A percentile compares a stretch with the other conserved stretches of the same genome.
Conservation (phyloP, 2,797 vertebrate species). For the Benthosema pterotum region DNA sequence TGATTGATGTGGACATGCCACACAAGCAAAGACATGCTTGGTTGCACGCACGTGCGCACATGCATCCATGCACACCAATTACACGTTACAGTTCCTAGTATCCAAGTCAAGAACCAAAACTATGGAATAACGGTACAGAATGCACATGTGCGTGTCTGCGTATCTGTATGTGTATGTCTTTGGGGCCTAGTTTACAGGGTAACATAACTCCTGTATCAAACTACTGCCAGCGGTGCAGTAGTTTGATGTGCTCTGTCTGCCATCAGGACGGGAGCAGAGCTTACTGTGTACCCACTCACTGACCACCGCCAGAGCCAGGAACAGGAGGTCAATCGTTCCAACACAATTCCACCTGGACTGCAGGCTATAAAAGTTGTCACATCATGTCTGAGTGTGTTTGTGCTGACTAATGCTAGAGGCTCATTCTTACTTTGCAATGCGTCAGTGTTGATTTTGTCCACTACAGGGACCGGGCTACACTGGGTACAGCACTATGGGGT, state of each 20-base stretch:
- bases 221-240: not conserved
- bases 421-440: too few relatives aligned
- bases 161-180: conserved; percentile 9
- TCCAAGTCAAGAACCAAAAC: conserved; percentile 11
- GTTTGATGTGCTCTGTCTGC: too few relatives aligned
- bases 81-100: conserved; percentile 29
- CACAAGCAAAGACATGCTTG: conserved; percentile 24
- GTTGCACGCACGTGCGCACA: not conserved
- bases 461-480: too few relatives aligned
- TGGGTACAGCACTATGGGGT: too few relatives aligned
- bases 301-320: not conserved
- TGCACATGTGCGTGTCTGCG: too few relatives aligned
- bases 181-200: conserved; percentile 39
- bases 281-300: not conserved
- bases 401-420: too few relatives aligned
- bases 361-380: not conserved
- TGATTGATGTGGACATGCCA: conserved; percentile 33
- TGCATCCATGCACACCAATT: conserved; percentile 16
- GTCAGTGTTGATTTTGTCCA: too few relatives aligned
- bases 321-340: not conserved
- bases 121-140: conserved; percentile 21
- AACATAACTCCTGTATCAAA: too few relatives aligned
- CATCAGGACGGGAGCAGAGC: too few relatives aligned
- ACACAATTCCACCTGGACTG: not conserved
- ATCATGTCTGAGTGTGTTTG: not conserved